Evolutionary conservation across 2,113 vertebrate species (phyloP).

Genomic region (Pogonocichla stellata): DNA sequence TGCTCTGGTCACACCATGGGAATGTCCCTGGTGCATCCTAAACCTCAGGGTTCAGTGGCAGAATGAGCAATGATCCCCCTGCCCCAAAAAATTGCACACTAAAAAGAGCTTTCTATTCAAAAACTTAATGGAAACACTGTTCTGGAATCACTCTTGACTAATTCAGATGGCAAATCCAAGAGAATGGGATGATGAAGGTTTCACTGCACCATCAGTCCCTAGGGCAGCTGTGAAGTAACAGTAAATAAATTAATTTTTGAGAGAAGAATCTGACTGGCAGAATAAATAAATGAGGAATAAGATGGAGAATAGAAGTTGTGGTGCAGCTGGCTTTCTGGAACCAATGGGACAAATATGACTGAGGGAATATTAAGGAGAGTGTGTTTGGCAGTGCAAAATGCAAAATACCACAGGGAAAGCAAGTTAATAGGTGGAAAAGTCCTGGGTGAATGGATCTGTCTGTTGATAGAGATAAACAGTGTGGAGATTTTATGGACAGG

Average conservation of each 20-base stretch:
- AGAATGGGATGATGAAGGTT: neutral
- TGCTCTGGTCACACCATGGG: neutral
- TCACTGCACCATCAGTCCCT: accelerated
- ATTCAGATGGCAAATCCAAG: neutral
- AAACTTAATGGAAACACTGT: neutral
- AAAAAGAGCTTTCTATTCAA: neutral
- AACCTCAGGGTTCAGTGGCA: neutral
- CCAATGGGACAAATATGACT: neutral
- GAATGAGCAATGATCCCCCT: neutral
- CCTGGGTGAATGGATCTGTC: neutral
- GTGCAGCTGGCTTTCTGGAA: neutral
- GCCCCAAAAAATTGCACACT: neutral
- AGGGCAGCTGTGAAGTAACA: neutral
- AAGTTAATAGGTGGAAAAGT: neutral
- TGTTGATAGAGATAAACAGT: neutral
- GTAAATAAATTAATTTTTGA: neutral
- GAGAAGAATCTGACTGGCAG: neutral
- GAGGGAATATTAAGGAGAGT: neutral
- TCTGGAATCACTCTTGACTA: neutral
- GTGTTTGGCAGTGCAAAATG: neutral
- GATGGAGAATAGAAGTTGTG: neutral
- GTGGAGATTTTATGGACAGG: no score
- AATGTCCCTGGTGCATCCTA: neutral
- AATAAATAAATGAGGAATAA: neutral
- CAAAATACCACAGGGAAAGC: neutral